Base-by-base conservation (phyloP, 1,140 invertebrate species). In the Cydia strobilella region DNA sequence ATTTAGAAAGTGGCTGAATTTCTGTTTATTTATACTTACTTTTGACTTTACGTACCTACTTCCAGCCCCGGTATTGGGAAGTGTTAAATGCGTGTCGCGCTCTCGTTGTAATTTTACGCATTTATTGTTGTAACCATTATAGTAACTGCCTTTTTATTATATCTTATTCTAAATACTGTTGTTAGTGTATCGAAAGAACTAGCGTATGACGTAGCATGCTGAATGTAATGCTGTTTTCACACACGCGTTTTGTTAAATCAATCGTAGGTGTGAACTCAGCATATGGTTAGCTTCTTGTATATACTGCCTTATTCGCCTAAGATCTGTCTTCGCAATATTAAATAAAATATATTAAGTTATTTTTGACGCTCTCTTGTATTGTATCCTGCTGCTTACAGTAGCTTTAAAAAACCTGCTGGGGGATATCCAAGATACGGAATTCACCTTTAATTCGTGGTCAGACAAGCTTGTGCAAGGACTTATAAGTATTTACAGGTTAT, bases 151-250 rank as follows among this genome's bases (percentile, higher is more conserved):
- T 69, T 69, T 66, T 66, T 69, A 69, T 35, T 69, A 69, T 69
- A 69, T 39, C 31, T 69, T 69, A 39, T 69, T 69, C 27, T 69
- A 69, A 75, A 72, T 75, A 78, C 15, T 78, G 79, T 80, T 80
- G 35, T 25, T 75, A 76, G 35, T 75, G 39, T 75, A 74, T 75
- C 73, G 75, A 78, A 74, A 80, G 73, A 78, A 76, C 48, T 76
- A 75, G 74, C 73, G 31, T 75, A 72, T 39, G 51, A 75, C 20
- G 18, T 73, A 69, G 69, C 27, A 13, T 76, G 39, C 48, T 51
- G 20, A 59, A 10, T 59, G 54, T 59, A 59, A 59, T 59, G 54
- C 20, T 59, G 20, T 9, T 7, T 23, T 6, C 54, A 59, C 20
- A 59, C 6, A 0, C 5, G 20, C 3, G 54, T 23, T 59, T 59